Evolutionary conservation across 2,797 vertebrate genomes (phyloP).

Genomic region (Sebastes oblongus): DNA sequence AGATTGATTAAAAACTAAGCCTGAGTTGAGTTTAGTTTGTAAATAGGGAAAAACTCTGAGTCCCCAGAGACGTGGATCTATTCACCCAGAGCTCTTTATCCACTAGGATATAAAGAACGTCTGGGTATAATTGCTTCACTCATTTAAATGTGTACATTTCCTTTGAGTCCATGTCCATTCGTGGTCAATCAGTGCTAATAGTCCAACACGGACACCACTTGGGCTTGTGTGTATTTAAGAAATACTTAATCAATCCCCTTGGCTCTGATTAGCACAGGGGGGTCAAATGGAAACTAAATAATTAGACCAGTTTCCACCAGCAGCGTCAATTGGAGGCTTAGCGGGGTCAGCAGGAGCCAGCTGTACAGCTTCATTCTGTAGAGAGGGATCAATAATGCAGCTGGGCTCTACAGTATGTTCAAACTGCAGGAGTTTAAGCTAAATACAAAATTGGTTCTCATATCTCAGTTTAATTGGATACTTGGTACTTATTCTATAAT

Average conservation of each 20-base stretch:
- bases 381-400: slow-evolving; percentile 51
- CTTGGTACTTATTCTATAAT: neutral
- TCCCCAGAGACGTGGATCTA: neutral
- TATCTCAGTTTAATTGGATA: slow-evolving; percentile 21
- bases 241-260: slow-evolving; percentile 66
- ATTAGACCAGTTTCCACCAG: slow-evolving; percentile 55
- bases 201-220: slow-evolving; percentile 40
- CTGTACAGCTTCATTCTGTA: slow-evolving; percentile 36
- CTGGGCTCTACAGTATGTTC: neutral
- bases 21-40: neutral
- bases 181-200: slow-evolving; percentile 59
- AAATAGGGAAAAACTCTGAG: neutral
- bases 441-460: neutral
- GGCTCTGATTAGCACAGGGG: slow-evolving; percentile 67
- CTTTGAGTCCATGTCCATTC: slow-evolving; percentile 48
- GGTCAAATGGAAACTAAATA: slow-evolving; percentile 66
- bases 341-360: slow-evolving; percentile 33
- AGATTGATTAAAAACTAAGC: slow-evolving; percentile 10
- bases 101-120: neutral
- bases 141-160: slow-evolving; percentile 44
- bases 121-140: slow-evolving; percentile 20
- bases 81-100: slow-evolving; percentile 23
- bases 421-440: neutral
- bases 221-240: slow-evolving; percentile 57
- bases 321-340: slow-evolving; percentile 42